Conservation (phyloP, 2,113 vertebrate genomes). For the Limanda limanda region DNA sequence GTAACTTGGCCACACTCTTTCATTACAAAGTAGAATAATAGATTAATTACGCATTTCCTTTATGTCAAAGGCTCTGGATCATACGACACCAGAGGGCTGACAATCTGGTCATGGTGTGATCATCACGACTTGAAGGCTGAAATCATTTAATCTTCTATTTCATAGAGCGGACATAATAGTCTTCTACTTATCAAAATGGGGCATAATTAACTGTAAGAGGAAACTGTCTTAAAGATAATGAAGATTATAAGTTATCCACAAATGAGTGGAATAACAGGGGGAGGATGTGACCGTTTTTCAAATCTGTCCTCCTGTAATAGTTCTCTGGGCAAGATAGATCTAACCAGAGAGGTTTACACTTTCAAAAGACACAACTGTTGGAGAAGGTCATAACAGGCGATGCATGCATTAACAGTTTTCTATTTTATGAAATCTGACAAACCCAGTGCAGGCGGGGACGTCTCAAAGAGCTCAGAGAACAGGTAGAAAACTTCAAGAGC, state of each 20-base stretch:
- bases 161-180: constrained; percentile 75
- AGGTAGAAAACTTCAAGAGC: constrained; percentile 73
- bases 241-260: constrained; percentile 68
- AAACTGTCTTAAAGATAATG: constrained; percentile 71
- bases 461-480: constrained; percentile 69
- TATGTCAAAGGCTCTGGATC: constrained; percentile 55
- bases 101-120: constrained; percentile 67
- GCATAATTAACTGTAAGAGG: constrained; percentile 80
- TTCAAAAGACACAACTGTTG: constrained; percentile 66
- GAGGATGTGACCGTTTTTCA: constrained; percentile 60
- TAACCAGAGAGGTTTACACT: constrained; percentile 64
- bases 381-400: constrained; percentile 67
- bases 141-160: constrained; percentile 74
- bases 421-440: constrained; percentile 72
- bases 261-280: constrained; percentile 48
- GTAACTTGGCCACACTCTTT: constrained; percentile 45
- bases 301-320: constrained; percentile 48
- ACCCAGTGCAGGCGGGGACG: constrained; percentile 46
- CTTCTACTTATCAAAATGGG: constrained; percentile 79
- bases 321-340: constrained; percentile 47
- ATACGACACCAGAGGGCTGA: constrained; percentile 57
- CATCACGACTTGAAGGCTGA: constrained; percentile 63
- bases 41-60: constrained; percentile 75
- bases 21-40: constrained; percentile 68
- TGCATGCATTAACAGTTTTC: constrained; percentile 74